Evolutionary conservation across 30 jellyfish, hydroid and myxozoan genomes (phyloP).

Genomic region (Cassiopea andromeda): DNA sequence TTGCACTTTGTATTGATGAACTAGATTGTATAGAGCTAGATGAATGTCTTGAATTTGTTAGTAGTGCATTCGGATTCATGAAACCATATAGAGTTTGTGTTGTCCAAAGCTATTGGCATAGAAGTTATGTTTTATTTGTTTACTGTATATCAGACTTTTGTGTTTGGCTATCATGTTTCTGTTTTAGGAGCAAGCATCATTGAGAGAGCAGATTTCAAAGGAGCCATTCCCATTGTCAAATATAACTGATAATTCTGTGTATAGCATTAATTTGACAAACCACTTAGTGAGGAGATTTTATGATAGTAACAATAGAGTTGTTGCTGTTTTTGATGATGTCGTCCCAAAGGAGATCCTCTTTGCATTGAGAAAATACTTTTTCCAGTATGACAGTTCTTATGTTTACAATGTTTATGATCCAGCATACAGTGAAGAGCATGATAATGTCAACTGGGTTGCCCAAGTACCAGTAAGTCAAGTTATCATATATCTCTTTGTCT

Average conservation of each 20-base stretch:
- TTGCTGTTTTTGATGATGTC: constrained; percentile 74
- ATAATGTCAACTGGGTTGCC: constrained; percentile 77
- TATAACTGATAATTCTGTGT: constrained; percentile 26
- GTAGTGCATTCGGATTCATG: no score
- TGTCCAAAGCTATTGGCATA: no score
- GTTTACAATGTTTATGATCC: constrained; percentile 70
- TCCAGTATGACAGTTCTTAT: constrained; percentile 66
- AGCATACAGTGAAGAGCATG: constrained; percentile 63
- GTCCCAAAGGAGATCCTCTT: constrained; percentile 68
- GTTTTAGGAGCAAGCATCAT: constrained; percentile 22
- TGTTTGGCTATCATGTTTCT: neutral
- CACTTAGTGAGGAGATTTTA: constrained; percentile 38
- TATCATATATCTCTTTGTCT: no score
- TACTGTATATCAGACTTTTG: neutral
- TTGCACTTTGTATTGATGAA: no score
- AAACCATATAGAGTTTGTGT: no score
- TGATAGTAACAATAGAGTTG: constrained; percentile 57
- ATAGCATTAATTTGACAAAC: constrained; percentile 36
- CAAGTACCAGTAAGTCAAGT: constrained; percentile 48
- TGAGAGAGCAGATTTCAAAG: constrained; percentile 32
- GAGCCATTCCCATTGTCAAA: constrained; percentile 63
- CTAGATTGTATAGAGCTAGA: no score
- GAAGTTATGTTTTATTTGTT: neutral
- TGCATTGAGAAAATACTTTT: constrained; percentile 68
- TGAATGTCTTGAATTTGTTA: no score